Percentiles rank a stretch among this genome's conserved stretches.
phyloP scores from a whole-genome alignment of 2,113 vertebrate species.

The Pimephales promelas region DNA sequence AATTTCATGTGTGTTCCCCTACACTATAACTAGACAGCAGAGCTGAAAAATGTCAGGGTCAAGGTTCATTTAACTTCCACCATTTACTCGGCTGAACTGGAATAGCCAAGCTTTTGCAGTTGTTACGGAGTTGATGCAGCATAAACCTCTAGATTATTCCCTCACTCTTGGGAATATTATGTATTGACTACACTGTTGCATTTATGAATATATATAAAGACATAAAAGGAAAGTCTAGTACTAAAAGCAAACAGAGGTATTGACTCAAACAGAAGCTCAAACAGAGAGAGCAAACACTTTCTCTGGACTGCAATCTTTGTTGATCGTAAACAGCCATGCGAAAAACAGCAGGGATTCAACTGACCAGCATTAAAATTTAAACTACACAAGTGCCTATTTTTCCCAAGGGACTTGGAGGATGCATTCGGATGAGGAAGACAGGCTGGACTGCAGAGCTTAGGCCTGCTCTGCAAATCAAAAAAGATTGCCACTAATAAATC shows the following conservation, averaged over 20 bases:
- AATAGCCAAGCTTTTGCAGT: background rate
- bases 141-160: conserved; percentile 2
- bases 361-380: conserved; percentile 68
- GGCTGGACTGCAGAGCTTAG: conserved; percentile 14
- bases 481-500: conserved; percentile 67
- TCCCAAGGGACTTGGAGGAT: conserved; percentile 31
- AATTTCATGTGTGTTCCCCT: background rate
- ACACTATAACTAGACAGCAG: conserved; percentile 18
- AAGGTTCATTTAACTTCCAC: conserved; percentile 6
- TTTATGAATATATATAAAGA: conserved; percentile 21
- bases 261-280: conserved; percentile 6
- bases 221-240: background rate
- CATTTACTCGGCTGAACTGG: conserved; percentile 18
- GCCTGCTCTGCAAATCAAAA: conserved; percentile 58
- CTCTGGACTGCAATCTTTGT: conserved; percentile 45
- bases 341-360: conserved; percentile 42
- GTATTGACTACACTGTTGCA: conserved; percentile 8
- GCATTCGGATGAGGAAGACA: conserved; percentile 19
- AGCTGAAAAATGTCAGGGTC: conserved; percentile 26
- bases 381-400: conserved; percentile 60
- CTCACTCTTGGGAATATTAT: background rate
- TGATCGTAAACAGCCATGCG: conserved; percentile 56
- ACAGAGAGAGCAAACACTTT: conserved; percentile 3
- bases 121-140: background rate
- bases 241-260: conserved; percentile 9